Conservation (phyloP, 1,140 invertebrate genomes). For the Tetramorium alpestre region DNA sequence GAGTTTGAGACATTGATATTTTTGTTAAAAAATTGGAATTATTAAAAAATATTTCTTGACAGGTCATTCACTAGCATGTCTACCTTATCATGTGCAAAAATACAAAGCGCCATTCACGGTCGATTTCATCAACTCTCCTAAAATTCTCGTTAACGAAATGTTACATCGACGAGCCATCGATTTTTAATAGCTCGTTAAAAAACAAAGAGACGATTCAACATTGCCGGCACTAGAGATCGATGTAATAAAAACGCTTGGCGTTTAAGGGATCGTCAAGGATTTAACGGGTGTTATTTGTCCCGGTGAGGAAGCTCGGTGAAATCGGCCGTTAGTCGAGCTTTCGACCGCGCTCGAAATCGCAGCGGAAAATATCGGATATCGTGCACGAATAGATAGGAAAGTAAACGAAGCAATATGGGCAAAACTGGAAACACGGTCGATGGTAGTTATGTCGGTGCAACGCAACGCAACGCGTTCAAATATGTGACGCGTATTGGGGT, state of each 20-base stretch:
- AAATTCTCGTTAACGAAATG: conserved; percentile 54
- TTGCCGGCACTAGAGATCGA: not conserved
- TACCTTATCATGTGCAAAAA: conserved; percentile 14
- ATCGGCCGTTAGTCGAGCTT: conserved; percentile 33
- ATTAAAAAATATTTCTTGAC: conserved; percentile 26
- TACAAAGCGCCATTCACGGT: conserved; percentile 3
- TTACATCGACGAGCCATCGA: conserved; percentile 31
- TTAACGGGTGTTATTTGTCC: conserved; percentile 43
- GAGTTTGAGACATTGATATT: conserved; percentile 2
- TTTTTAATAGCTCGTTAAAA: conserved; percentile 58
- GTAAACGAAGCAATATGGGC: conserved; percentile 50
- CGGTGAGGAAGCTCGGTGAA: conserved; percentile 23
- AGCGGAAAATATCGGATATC: conserved; percentile 54
- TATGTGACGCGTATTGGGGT: conserved; percentile 18
- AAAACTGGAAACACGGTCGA: conserved; percentile 36
- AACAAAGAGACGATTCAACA: conserved; percentile 22
- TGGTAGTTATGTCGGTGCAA: conserved; percentile 12
- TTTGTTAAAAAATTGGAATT: not conserved
- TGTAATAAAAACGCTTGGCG: not conserved
- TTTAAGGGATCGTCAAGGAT: conserved; percentile 37
- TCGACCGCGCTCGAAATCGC: conserved; percentile 15
- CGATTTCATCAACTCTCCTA: conserved; percentile 29
- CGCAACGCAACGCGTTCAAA: conserved; percentile 15
- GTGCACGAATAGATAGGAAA: conserved; percentile 32
- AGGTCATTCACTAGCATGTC: conserved; percentile 11